A percentile compares a stretch with the other conserved stretches of the same genome.
phyloP scores from a whole-genome alignment of 2,797 vertebrate species.

The Helostoma temminkii region DNA sequence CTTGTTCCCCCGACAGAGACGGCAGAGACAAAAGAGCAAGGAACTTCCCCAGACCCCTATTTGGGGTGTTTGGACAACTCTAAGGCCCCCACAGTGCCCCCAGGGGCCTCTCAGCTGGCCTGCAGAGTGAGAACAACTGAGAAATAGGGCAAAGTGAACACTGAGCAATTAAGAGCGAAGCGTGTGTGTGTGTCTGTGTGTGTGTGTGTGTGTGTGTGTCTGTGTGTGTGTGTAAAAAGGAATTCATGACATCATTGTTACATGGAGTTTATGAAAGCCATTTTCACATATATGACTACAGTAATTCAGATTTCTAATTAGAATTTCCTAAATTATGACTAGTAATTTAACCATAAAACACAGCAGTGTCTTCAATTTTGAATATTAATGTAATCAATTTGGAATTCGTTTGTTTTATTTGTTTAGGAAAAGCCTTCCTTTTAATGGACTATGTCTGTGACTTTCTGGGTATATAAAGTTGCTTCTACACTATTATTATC shows the following conservation, averaged over 20 bases:
- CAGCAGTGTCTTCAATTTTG: constrained; percentile 5
- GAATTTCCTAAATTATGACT: constrained; percentile 19
- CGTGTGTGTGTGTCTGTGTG: constrained; percentile 35
- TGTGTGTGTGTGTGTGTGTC: constrained; percentile 38
- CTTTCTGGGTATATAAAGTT: constrained; percentile 72
- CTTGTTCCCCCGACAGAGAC: constrained; percentile 78
- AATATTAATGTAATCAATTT: constrained; percentile 37
- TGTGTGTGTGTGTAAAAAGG: constrained; percentile 27
- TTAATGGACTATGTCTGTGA: constrained; percentile 63
- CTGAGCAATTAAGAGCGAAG: constrained; percentile 63
- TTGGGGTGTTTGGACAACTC: constrained; percentile 83
- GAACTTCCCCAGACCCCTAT: constrained; percentile 78
- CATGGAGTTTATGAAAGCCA: constrained; percentile 44
- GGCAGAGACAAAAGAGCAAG: constrained; percentile 66
- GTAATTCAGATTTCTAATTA: constrained; percentile 22
- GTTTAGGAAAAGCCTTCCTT: constrained; percentile 54
- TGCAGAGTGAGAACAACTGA: constrained; percentile 41
- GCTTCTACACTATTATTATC: constrained; percentile 62
- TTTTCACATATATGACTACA: constrained; percentile 43
- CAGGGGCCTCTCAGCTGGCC: constrained; percentile 69
- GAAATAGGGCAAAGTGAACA: constrained; percentile 61
- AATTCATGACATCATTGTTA: constrained; percentile 72
- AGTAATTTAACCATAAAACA: constrained; percentile 25
- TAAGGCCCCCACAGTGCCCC: constrained; percentile 68
- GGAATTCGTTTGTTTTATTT: constrained; percentile 34